Conservation (phyloP, 2,113 vertebrate species). For the Sterna hirundo region DNA sequence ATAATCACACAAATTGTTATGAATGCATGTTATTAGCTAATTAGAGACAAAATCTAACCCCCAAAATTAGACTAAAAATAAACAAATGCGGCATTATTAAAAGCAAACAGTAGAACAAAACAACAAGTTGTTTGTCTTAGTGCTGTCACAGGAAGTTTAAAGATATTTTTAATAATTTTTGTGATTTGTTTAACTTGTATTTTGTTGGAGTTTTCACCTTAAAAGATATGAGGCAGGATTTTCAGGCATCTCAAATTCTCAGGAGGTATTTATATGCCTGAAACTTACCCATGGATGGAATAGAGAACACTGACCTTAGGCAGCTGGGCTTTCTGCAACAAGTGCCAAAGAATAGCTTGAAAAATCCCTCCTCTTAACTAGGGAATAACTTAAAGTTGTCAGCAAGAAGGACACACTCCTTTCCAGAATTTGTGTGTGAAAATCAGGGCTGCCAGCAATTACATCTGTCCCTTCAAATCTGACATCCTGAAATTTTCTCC, state of each 20-base stretch:
- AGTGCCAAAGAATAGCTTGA: neutral
- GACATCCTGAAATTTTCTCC: neutral
- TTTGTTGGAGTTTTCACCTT: neutral
- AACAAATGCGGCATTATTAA: neutral
- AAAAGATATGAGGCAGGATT: neutral
- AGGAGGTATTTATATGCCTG: neutral
- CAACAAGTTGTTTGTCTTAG: neutral
- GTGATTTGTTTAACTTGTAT: neutral
- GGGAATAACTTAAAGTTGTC: neutral
- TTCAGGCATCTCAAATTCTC: neutral
- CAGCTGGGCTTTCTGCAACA: neutral
- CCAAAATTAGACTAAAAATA: neutral
- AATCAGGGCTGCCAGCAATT: neutral
- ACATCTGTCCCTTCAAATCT: neutral
- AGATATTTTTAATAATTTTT: neutral
- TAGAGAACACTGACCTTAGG: neutral
- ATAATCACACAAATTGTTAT: slow-evolving; percentile 30
- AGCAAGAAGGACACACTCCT: neutral
- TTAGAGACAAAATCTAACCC: neutral
- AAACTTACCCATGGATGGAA: neutral
- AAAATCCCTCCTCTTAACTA: neutral
- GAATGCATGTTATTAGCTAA: slow-evolving; percentile 5
- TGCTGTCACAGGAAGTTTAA: neutral
- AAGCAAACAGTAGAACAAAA: neutral
- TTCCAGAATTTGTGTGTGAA: neutral